Conservation (phyloP, 92 coral and sea anemone species). For the Parazoanthus atlanticus region DNA sequence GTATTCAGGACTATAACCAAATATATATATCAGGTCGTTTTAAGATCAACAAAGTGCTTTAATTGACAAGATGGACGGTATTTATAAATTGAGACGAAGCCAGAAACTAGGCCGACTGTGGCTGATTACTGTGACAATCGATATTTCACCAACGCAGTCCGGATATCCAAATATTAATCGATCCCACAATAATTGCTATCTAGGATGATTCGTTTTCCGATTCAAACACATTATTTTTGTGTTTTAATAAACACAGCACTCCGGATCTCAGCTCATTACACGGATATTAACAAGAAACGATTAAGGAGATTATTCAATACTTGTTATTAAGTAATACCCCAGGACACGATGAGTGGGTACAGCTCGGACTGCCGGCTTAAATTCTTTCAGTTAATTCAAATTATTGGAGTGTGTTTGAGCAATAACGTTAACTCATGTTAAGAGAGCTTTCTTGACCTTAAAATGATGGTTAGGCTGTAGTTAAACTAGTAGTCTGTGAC, state of each 20-base stretch:
- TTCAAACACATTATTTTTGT: no score
- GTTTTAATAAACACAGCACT: no score
- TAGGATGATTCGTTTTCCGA: not conserved
- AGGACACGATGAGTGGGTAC: not conserved
- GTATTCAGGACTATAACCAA: no score
- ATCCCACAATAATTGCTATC: not conserved
- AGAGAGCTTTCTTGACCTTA: not conserved
- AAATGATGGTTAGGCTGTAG: not conserved
- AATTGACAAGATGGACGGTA: not conserved
- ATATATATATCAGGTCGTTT: not conserved
- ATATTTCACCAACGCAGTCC: not conserved
- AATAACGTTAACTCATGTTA: not conserved
- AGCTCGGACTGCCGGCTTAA: not conserved
- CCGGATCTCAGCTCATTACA: not conserved
- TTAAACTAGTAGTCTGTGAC: not conserved
- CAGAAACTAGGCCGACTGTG: not conserved
- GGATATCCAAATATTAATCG: not conserved
- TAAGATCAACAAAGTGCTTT: not conserved
- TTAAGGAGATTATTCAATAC: not conserved
- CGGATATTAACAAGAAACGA: not conserved
- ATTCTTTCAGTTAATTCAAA: not conserved
- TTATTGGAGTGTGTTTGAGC: not conserved
- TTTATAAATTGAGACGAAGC: no score
- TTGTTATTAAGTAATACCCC: not conserved
- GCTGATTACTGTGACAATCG: not conserved